These are phyloP conservation scores for Kryptolebias marmoratus DNA, from an alignment of 2,113 vertebrate genomes.

Conservation along the genomic window DNA sequence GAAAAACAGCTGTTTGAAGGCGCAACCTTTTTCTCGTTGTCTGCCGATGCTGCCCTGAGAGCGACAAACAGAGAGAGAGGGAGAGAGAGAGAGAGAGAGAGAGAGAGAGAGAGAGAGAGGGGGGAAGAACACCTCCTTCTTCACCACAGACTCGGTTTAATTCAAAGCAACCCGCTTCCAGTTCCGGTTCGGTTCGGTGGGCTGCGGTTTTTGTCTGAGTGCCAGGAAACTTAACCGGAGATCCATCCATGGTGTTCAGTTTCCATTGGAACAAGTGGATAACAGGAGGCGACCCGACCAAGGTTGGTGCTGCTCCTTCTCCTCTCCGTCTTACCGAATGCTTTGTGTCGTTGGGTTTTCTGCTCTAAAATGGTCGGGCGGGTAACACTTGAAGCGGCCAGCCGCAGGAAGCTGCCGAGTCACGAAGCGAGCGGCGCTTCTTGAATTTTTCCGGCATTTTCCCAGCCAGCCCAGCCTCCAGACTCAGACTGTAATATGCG, in stretches of 20 bases:
- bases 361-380: neutral
- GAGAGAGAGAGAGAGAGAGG: too few relatives aligned
- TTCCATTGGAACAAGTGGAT: constrained; percentile 79
- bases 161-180: constrained; percentile 1
- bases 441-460: constrained; percentile 27
- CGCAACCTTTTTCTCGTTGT: constrained; percentile 53
- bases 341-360: neutral
- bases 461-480: neutral
- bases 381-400: constrained; percentile 1
- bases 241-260: constrained; percentile 59
- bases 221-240: constrained; percentile 60
- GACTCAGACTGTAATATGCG: too few relatives aligned
- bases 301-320: constrained; percentile 72
- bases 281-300: constrained; percentile 65
- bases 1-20: constrained; percentile 84
- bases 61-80: too few relatives aligned
- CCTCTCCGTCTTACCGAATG: neutral
- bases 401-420: constrained; percentile 42
- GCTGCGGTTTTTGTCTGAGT: constrained; percentile 34
- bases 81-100: too few relatives aligned
- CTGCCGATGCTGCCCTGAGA: constrained; percentile 52
- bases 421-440: constrained; percentile 46
- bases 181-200: neutral
- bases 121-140: too few relatives aligned
- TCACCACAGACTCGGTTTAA: rapidly evolving